phyloP scores from a whole-genome alignment of 2,113 vertebrate genomes.

The Hemicordylus capensis region DNA sequence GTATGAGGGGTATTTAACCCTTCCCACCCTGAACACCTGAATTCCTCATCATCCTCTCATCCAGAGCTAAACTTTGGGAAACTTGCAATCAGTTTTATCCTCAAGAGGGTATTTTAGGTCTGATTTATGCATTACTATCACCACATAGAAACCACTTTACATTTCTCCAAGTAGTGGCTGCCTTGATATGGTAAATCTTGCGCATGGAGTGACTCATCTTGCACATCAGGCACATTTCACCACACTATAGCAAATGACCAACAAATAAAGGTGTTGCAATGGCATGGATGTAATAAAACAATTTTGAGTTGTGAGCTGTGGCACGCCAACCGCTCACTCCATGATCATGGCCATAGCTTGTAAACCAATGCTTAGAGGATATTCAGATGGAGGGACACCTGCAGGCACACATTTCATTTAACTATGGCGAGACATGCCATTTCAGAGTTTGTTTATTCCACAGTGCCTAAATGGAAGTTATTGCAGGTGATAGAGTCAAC shows the following conservation, averaged over 20 bases:
- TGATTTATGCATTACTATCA: neutral
- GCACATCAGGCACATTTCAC: no score
- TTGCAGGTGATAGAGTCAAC: neutral
- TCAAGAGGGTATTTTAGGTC: neutral
- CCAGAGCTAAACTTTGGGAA: neutral
- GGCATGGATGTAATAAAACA: no score
- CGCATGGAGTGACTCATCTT: no score
- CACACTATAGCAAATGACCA: no score
- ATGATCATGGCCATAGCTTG: neutral
- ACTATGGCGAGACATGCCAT: no score
- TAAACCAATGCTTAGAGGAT: neutral
- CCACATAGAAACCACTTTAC: neutral
- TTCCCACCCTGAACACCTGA: neutral
- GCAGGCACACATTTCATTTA: neutral
- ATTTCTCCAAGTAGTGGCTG: neutral
- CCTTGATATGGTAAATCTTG: no score
- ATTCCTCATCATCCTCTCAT: no score
- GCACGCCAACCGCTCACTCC: neutral
- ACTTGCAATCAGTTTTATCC: neutral
- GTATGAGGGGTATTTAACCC: neutral
- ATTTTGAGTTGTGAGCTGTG: no score
- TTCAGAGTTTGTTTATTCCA: neutral
- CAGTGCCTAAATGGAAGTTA: neutral
- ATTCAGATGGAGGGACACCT: neutral
- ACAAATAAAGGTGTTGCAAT: no score